These are phyloP conservation scores for Pediacus dermestoides DNA, from an alignment of 2,888 invertebrate species.

Conservation along the genomic window DNA sequence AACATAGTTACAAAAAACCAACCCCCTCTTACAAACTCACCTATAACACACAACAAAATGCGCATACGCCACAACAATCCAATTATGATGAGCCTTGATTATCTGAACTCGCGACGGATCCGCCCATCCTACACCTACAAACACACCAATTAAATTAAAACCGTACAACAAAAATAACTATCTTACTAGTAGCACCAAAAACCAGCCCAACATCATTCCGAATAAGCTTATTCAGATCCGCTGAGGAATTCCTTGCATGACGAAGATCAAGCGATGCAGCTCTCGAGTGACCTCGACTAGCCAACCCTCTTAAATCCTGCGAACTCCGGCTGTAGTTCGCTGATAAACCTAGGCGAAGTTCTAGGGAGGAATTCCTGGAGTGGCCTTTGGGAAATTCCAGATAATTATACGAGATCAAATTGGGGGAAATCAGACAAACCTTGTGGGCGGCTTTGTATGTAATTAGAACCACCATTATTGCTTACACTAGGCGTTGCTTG, in stretches of 20 bases:
- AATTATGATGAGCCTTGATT: constrained; percentile 95
- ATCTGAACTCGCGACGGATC: constrained; percentile 87
- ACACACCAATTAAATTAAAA: constrained; percentile 14
- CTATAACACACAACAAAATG: constrained; percentile 94
- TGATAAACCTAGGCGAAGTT: constrained; percentile 59
- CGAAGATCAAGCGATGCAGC: constrained; percentile 78
- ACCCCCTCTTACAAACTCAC: no score
- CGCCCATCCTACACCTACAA: constrained; percentile 69
- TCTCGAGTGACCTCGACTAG: constrained; percentile 66
- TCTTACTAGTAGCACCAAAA: constrained; percentile 53
- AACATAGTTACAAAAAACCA: no score
- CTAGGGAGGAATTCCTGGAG: constrained; percentile 81
- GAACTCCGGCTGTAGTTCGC: constrained; percentile 50
- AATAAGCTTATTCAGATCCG: constrained; percentile 69
- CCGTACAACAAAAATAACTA: no score
- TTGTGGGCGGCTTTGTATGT: constrained; percentile 28
- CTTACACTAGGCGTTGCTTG: background rate
- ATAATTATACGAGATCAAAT: constrained; percentile 12
- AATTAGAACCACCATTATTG: constrained; percentile 19
- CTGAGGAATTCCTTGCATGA: constrained; percentile 70
- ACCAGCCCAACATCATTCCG: constrained; percentile 68
- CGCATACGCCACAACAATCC: constrained; percentile 95
- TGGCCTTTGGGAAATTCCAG: constrained; percentile 55
- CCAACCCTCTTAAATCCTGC: constrained; percentile 50
- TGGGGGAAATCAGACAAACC: constrained; percentile 18